Base-by-base conservation (phyloP, 2,888 invertebrate species). In the Apamea anceps region DNA sequence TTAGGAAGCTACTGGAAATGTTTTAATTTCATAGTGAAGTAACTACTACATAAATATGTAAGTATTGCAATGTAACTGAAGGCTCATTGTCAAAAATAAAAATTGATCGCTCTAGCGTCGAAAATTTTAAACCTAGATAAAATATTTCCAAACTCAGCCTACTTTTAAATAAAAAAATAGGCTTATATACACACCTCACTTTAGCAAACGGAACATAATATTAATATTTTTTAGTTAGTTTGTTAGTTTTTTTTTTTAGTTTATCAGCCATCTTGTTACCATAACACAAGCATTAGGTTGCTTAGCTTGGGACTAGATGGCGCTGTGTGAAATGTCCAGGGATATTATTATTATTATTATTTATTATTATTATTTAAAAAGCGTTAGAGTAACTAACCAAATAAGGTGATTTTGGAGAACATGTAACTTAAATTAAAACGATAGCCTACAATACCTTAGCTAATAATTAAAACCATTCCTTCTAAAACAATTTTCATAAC, bases 401-500 rank as follows among this genome's bases (percentile, higher is more conserved):
- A 15, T 25, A 25, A 13, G 1, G 6, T 25, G 8, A 8, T 25
- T 66, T 66, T 37, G 7, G 13, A 66, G 37, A 37, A 15, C 25
- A 37, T 13, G 13, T 37, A 28, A 25, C 25, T 57, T 10, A 25
- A n/a, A 62, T 15, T 28, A 62, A 62, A 62, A 62, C 28, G 18
- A 18, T 18, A 28, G 18, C 51, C 28, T 25, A 21, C 21, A 21
- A 51, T 51, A 51, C 18, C n/a, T 28, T 63, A 32, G 21, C 32
- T 77, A 66, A 76, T 77, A 1, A 77, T n/a, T 28, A 0, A 48
- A 51, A 37, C 28, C n/a, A 65, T 70, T 28, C 54, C 18, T 25
- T 54, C 12, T 71, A 18, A 8, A 28, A 73, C 45, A 48, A 73
- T 57, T 71, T 76, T 13, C 68, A 70, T 25, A 71, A 74, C 28